These are phyloP conservation scores for Nemoura dubitans DNA, from an alignment of 2,888 invertebrate genomes.

Conservation along the genomic window DNA sequence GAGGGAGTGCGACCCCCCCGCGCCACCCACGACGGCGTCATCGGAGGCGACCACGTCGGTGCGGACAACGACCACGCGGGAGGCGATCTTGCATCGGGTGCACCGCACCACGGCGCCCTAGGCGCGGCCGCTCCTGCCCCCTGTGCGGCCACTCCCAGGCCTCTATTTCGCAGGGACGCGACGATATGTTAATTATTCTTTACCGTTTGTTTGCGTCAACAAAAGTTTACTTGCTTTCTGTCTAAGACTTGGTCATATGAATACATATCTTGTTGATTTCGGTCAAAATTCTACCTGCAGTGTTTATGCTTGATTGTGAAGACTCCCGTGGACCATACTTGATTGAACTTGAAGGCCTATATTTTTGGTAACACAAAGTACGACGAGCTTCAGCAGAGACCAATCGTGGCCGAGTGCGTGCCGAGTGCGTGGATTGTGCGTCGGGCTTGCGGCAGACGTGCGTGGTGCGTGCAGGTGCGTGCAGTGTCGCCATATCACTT, in stretches of 20 bases:
- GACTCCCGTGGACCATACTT: not conserved
- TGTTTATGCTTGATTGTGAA: not conserved
- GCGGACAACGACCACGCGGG: slow-evolving; percentile 50
- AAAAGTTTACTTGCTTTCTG: not conserved
- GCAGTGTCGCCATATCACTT: not conserved
- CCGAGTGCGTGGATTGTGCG: not conserved
- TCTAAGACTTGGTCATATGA: not conserved
- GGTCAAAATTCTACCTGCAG: not conserved
- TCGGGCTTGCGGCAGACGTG: no score
- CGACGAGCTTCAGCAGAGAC: not conserved
- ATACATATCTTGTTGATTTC: not conserved
- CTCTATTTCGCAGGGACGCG: not conserved
- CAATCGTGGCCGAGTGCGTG: not conserved
- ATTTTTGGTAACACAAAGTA: not conserved
- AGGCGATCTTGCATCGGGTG: slow-evolving; percentile 60
- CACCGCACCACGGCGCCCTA: slow-evolving; percentile 61
- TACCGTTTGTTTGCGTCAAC: not conserved
- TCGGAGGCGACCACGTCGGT: slow-evolving; percentile 43
- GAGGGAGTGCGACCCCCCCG: slow-evolving; percentile 51
- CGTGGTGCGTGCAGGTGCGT: not conserved
- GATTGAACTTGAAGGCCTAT: not conserved
- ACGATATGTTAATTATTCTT: not conserved
- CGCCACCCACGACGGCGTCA: slow-evolving; percentile 29
- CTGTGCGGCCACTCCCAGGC: not conserved
- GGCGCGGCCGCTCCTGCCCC: slow-evolving; percentile 27